Conservation (phyloP, 2,888 invertebrate genomes). For the Drosophila neutralis region DNA sequence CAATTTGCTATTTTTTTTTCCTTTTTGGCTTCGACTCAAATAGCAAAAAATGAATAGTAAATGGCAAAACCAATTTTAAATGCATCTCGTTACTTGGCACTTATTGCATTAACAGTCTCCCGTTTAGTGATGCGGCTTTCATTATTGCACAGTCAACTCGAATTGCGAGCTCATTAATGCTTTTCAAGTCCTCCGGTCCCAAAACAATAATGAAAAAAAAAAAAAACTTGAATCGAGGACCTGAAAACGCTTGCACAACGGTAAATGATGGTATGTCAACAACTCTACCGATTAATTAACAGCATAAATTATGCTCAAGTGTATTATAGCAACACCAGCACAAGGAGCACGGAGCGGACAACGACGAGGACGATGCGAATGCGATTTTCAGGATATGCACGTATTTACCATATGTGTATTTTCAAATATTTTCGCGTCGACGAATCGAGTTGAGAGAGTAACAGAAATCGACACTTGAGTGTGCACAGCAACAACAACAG, state of each 20-base stretch:
- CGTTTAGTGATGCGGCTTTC: constrained; percentile 23
- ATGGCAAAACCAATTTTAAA: background rate
- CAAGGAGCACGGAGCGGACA: background rate
- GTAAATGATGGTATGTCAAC: constrained; percentile 49
- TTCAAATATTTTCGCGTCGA: constrained; percentile 54
- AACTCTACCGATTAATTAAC: constrained; percentile 71
- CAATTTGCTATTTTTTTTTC: background rate
- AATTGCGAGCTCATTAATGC: constrained; percentile 56
- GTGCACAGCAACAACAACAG: constrained; percentile 19
- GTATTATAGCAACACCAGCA: constrained; percentile 70
- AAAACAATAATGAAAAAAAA: constrained; percentile 23
- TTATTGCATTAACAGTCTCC: constrained; percentile 8
- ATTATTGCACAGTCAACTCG: constrained; percentile 26
- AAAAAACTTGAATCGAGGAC: background rate
- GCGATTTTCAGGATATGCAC: constrained; percentile 39
- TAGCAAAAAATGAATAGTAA: background rate
- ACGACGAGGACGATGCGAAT: background rate
- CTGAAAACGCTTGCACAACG: constrained; percentile 28
- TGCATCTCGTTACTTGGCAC: constrained; percentile 8
- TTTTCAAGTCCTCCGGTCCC: constrained; percentile 39
- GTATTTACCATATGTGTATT: constrained; percentile 53
- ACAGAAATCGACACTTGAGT: constrained; percentile 70
- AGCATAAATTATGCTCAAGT: constrained; percentile 81
- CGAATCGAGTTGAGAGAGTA: constrained; percentile 52
- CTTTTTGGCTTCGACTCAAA: background rate